Percentiles rank a stretch among this genome's conserved stretches.
These are phyloP conservation scores for Agriopis leucophaearia DNA, from an alignment of 2,888 invertebrate genomes.

Conservation along the genomic window DNA sequence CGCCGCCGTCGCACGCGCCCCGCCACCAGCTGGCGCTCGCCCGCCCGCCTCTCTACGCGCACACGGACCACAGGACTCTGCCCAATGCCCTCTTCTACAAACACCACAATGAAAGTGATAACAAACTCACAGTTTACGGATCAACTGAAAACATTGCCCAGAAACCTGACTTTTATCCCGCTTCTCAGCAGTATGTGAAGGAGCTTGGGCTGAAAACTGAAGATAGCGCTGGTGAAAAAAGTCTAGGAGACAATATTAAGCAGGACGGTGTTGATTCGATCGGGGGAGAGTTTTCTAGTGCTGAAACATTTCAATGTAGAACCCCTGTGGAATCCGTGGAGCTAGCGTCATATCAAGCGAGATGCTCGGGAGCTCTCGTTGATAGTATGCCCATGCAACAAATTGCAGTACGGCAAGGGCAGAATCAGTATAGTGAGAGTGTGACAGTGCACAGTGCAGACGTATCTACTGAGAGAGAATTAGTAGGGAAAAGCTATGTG, in stretches of 20 bases:
- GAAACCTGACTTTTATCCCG: conserved; percentile 65
- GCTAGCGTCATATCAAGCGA: conserved; percentile 68
- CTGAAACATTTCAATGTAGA: conserved; percentile 69
- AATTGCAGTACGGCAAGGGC: conserved; percentile 63
- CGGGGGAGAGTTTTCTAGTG: conserved; percentile 62
- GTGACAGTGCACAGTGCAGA: conserved; percentile 70
- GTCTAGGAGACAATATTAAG: conserved; percentile 57
- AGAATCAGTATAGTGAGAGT: conserved; percentile 74
- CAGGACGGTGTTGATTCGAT: conserved; percentile 63
- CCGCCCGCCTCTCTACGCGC: conserved; percentile 53
- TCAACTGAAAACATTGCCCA: conserved; percentile 61
- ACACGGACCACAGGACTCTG: conserved; percentile 58
- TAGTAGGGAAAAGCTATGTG: conserved; percentile 76
- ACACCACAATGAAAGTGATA: conserved; percentile 64
- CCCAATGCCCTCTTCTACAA: conserved; percentile 69
- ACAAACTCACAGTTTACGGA: conserved; percentile 65
- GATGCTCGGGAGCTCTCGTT: conserved; percentile 64
- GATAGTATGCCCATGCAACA: conserved; percentile 73
- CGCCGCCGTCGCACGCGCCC: conserved; percentile 68
- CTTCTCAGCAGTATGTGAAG: conserved; percentile 67
- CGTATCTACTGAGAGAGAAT: conserved; percentile 72
- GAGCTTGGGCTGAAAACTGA: conserved; percentile 65
- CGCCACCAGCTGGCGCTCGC: conserved; percentile 63
- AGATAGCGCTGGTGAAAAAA: conserved; percentile 58
- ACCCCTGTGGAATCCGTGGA: conserved; percentile 66